These are phyloP conservation scores for Petrocephalus microphthalmus DNA, from an alignment of 2,113 vertebrate species.

Conservation along the genomic window DNA sequence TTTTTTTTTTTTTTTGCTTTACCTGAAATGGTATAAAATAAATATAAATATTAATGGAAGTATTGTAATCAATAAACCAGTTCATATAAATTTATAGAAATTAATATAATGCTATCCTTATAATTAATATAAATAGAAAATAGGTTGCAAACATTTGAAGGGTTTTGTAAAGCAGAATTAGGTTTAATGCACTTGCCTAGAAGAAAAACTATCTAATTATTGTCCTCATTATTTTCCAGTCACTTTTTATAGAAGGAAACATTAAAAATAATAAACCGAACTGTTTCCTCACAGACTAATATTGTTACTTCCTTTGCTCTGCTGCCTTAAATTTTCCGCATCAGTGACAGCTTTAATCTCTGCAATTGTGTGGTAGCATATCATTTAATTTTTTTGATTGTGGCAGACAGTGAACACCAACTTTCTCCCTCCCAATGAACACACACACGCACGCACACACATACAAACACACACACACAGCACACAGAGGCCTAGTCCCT, in stretches of 20 bases:
- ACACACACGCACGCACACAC: neutral
- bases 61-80: neutral
- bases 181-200: neutral
- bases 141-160: neutral
- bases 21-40: neutral
- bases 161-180: neutral
- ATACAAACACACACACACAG: neutral
- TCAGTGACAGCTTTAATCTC: neutral
- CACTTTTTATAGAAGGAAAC: neutral
- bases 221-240: neutral
- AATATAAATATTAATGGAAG: neutral
- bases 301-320: neutral
- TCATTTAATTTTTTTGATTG: neutral
- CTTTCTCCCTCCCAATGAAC: neutral
- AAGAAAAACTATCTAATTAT: neutral
- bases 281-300: neutral
- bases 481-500: neutral
- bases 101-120: too few species aligned
- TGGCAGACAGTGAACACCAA: neutral
- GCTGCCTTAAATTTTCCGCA: neutral
- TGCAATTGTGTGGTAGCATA: neutral
- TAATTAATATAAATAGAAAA: neutral
- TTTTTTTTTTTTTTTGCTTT: neutral
- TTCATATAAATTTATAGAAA: neutral
- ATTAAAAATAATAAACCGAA: neutral